These are phyloP conservation scores for Elephas maximus DNA, from an alignment of 2,113 vertebrate genomes.

Conservation along the genomic window DNA sequence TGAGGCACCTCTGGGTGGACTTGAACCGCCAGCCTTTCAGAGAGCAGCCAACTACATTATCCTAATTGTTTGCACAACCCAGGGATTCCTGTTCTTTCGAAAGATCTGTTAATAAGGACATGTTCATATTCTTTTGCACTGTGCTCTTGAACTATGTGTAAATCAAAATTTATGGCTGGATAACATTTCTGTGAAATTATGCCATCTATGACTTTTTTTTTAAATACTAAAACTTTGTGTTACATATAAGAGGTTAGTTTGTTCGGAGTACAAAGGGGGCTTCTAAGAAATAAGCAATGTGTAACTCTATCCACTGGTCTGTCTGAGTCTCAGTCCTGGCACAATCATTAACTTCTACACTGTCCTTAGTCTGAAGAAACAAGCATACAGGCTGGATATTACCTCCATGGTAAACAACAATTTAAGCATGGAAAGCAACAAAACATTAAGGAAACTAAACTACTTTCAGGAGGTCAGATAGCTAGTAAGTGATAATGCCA, in stretches of 20 bases:
- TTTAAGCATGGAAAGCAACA: not conserved
- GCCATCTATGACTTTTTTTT: not conserved
- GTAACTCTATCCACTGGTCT: not conserved
- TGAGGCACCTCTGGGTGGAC: too few species aligned
- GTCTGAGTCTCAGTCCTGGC: not conserved
- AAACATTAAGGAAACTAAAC: not conserved
- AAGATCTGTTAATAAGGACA: not conserved
- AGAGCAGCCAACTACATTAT: too few species aligned
- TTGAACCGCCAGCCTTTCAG: too few species aligned
- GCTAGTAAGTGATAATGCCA: not conserved
- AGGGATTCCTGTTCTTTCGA: not conserved
- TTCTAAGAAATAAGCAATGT: not conserved
- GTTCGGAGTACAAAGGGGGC: not conserved
- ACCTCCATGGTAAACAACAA: not conserved
- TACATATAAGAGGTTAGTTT: not conserved
- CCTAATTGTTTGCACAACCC: too few species aligned
- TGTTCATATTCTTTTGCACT: not conserved
- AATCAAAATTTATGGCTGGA: not conserved
- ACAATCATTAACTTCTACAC: not conserved
- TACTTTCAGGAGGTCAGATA: not conserved
- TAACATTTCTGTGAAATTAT: not conserved
- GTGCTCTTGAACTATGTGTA: not conserved
- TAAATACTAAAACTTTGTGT: not conserved
- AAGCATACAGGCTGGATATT: not conserved
- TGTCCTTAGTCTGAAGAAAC: not conserved